phyloP scores from a whole-genome alignment of 2,888 invertebrate genomes.

The Callosobruchus maculatus region DNA sequence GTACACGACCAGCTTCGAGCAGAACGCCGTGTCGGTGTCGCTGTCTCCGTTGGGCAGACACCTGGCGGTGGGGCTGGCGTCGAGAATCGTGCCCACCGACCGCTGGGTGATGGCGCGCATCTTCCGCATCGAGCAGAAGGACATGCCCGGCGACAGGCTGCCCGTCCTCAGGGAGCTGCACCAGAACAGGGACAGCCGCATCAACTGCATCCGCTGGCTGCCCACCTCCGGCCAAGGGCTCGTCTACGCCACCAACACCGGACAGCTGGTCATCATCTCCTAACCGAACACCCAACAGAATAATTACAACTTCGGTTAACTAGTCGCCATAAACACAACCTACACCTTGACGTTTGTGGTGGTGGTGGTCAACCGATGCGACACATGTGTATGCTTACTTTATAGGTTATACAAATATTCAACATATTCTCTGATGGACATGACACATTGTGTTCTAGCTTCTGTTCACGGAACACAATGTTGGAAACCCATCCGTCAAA shows the following conservation, averaged over 20 bases:
- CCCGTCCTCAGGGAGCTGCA: slow-evolving; percentile 63
- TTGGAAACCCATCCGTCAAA: no score
- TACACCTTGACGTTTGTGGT: no score
- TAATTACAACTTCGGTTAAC: no score
- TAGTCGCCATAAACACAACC: no score
- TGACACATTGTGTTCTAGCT: no score
- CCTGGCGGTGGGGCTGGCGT: slow-evolving; percentile 76
- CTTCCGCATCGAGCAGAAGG: slow-evolving; percentile 45
- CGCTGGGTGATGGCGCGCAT: slow-evolving; percentile 47
- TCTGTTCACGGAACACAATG: no score
- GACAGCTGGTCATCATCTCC: slow-evolving; percentile 59
- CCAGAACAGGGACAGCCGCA: slow-evolving; percentile 58
- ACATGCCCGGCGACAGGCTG: slow-evolving; percentile 41
- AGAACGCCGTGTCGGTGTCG: slow-evolving; percentile 79
- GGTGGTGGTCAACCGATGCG: no score
- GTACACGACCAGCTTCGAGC: slow-evolving; percentile 72
- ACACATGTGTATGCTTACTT: no score
- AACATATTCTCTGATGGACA: no score
- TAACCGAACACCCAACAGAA: background rate
- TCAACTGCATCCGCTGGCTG: slow-evolving; percentile 83
- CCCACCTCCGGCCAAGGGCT: slow-evolving; percentile 80
- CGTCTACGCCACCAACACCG: slow-evolving; percentile 82
- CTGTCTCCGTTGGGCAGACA: slow-evolving; percentile 78
- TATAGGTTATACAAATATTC: no score
- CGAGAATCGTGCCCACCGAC: slow-evolving; percentile 58